Percentiles rank a stretch among this genome's conserved stretches.
These are phyloP conservation scores for Caenorhabditis plicata DNA, from an alignment of 2,888 invertebrate genomes.

Conservation along the genomic window DNA sequence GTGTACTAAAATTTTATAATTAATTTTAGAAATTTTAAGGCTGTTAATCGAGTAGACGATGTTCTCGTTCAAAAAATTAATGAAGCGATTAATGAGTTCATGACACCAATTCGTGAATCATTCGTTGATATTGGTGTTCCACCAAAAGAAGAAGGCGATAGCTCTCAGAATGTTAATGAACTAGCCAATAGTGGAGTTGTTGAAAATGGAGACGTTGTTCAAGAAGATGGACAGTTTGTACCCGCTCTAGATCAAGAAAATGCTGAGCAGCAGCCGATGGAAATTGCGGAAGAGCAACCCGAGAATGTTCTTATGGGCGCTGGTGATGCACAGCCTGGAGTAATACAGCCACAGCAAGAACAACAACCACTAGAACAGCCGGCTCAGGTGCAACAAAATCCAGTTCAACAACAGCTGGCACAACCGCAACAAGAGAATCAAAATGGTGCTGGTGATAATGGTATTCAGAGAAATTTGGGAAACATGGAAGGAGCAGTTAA, in stretches of 20 bases:
- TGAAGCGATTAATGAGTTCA: not conserved
- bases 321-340: no score
- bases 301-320: not conserved
- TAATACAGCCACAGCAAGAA: not conserved
- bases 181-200: not conserved
- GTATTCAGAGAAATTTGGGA: no score
- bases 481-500: no score
- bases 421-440: no score
- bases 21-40: no score
- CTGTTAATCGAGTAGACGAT: not conserved
- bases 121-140: not conserved
- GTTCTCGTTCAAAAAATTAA: not conserved
- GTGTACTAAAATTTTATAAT: not conserved
- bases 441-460: no score
- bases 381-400: not conserved
- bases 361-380: not conserved
- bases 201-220: not conserved
- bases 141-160: not conserved
- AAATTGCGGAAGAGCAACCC: not conserved
- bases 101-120: not conserved
- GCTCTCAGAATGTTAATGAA: not conserved
- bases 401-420: not conserved
- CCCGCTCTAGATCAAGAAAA: not conserved
- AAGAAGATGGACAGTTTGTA: not conserved
- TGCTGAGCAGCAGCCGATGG: slow-evolving; percentile 1